These are phyloP conservation scores for Rhea americana DNA, from an alignment of 2,113 vertebrate genomes.

Conservation along the genomic window DNA sequence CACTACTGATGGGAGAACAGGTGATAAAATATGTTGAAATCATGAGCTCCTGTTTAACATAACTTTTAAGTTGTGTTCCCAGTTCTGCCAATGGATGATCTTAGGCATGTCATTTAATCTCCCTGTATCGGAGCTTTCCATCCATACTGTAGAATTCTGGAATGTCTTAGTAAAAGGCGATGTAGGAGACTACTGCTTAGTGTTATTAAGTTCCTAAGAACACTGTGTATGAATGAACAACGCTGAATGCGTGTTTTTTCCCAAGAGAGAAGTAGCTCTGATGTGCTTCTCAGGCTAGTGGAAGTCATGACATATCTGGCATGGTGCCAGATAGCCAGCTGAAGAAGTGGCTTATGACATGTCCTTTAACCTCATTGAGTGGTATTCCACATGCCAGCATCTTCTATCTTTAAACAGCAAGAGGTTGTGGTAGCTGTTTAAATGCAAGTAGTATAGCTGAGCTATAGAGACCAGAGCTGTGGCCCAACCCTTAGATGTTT, in stretches of 20 bases:
- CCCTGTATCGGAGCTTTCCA: not conserved
- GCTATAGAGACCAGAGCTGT: not conserved
- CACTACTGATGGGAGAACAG: not conserved
- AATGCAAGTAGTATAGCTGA: not conserved
- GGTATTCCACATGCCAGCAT: not conserved
- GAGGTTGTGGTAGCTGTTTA: not conserved
- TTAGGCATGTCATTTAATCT: not conserved
- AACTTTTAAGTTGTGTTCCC: not conserved
- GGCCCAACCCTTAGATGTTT: not conserved
- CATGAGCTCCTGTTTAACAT: not conserved
- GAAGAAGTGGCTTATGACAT: not conserved
- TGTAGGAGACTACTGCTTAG: not conserved
- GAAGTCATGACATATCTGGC: not conserved
- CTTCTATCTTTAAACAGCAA: accelerated
- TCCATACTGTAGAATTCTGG: not conserved
- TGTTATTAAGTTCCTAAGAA: not conserved
- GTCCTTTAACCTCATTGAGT: not conserved
- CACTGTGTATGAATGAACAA: not conserved
- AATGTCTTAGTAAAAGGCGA: not conserved
- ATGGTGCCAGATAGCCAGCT: not conserved
- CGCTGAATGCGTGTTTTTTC: not conserved
- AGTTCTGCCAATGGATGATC: not conserved
- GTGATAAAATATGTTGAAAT: not conserved
- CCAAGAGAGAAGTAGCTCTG: not conserved
- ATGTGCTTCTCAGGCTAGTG: not conserved